phyloP scores from a whole-genome alignment of 2,797 vertebrate species.

The Rhabdomys pumilio region DNA sequence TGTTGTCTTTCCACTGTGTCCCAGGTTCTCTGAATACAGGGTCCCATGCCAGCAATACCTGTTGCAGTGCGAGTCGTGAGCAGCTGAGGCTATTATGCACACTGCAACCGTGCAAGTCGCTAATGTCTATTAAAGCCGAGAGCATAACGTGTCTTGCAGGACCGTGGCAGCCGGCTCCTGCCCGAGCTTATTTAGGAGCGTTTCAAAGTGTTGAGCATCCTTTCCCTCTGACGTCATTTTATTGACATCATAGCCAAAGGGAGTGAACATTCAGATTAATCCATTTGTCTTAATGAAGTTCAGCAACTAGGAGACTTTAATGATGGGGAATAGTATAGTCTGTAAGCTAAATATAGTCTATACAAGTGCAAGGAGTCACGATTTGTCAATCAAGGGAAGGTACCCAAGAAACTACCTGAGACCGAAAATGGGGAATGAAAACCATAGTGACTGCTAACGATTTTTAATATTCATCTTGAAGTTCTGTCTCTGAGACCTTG shows the following conservation, averaged over 20 bases:
- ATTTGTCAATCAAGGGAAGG: constrained; percentile 6
- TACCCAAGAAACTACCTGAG: constrained; percentile 10
- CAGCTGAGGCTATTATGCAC: neutral
- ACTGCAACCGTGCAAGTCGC: neutral
- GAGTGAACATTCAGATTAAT: neutral
- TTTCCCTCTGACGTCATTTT: constrained; percentile 11
- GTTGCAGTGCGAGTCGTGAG: neutral
- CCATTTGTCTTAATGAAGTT: constrained; percentile 70
- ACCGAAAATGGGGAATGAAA: neutral
- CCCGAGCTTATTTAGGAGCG: constrained; percentile 8
- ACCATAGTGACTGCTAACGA: neutral
- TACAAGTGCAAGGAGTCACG: neutral
- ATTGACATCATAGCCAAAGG: constrained; percentile 44
- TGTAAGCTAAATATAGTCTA: constrained; percentile 47
- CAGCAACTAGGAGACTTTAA: constrained; percentile 30
- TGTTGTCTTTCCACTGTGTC: constrained; percentile 34
- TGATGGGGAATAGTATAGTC: constrained; percentile 22
- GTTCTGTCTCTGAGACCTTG: neutral
- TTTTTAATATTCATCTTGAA: constrained; percentile 49
- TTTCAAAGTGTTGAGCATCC: constrained; percentile 31
- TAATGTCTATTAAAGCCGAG: neutral
- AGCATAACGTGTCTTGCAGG: neutral
- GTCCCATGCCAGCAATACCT: neutral
- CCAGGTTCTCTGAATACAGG: neutral
- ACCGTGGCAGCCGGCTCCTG: neutral